Base-by-base conservation (phyloP, 2,113 vertebrate genomes). In the Marmota flaviventris region DNA sequence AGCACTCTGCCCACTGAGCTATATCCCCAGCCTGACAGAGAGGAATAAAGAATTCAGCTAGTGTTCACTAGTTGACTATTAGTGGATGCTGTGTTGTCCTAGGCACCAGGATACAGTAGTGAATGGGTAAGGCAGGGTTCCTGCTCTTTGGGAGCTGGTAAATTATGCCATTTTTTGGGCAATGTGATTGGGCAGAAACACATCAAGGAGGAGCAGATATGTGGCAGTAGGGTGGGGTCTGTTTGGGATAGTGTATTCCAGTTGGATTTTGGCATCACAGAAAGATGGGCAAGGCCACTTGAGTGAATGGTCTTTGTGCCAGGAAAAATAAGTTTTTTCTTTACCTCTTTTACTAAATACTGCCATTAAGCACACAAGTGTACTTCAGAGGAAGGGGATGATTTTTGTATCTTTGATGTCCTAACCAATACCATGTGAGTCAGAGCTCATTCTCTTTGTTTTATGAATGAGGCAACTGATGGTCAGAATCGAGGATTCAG, bases 41-140 rank as follows among this genome's bases (percentile, higher is more conserved):
- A 75, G 16, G 39, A 85, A 56, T 96, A 9, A 82, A 77, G 42
- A 76, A 85, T 89, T 93, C 56, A 78, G 56, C 48, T 93, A 22
- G 20, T 58, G 27, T 87, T 56, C 79, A 25, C 48, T 51, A 51
- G 48, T 72, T 69, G 72, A 56, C 53, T 69, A 0, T 91, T 78
- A 12, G 22, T 76, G 34, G 67, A 27, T 86, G 25, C 53, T 86
- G 20, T 2, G 4, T 58, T 94, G 42, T 39, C 78, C 17, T 73
- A 16, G 73, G 61, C 27, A 2, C 32, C 75, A 25, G 65, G 48
- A 45, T 56, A 7, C n/a, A 72, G 34, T 65, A 63, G 61, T 53
- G 37, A 73, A 10, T 25, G 83, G 90, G 39, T 58, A 29, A 65
- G 56, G n/a, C 14, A 69, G 73, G 29, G 2, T 18, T 42, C 9